Conservation (phyloP, 2,888 invertebrate genomes). For the Hylaea fasciaria region DNA sequence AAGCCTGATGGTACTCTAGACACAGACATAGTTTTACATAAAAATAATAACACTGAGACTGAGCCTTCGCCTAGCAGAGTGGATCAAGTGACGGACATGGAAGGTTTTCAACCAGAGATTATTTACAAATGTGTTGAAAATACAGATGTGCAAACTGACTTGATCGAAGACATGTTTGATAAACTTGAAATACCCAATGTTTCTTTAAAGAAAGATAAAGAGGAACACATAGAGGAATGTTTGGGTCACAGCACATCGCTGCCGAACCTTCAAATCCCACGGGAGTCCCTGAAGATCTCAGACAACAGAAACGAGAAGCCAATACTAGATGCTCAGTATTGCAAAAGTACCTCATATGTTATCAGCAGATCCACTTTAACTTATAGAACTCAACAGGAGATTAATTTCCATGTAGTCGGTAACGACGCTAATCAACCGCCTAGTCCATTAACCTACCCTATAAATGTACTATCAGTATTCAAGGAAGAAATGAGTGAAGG, state of each 20-base stretch:
- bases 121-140: constrained; percentile 48
- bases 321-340: constrained; percentile 49
- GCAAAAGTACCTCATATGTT: constrained; percentile 65
- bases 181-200: constrained; percentile 78
- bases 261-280: constrained; percentile 59
- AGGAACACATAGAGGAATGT: constrained; percentile 57
- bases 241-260: constrained; percentile 55
- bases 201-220: constrained; percentile 68
- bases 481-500: constrained; percentile 62
- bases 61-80: constrained; percentile 49
- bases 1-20: constrained; percentile 47
- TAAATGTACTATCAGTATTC: constrained; percentile 72
- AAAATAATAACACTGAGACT: constrained; percentile 57
- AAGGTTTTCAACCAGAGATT: constrained; percentile 47
- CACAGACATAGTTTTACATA: constrained; percentile 46
- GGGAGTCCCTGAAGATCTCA: constrained; percentile 44
- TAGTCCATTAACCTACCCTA: constrained; percentile 67
- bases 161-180: constrained; percentile 59
- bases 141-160: constrained; percentile 52
- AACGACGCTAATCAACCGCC: constrained; percentile 58
- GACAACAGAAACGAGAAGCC: constrained; percentile 49
- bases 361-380: constrained; percentile 73
- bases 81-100: constrained; percentile 58
- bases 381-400: constrained; percentile 73
- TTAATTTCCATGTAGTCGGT: constrained; percentile 71